Evolutionary conservation across 2,797 vertebrate genomes (phyloP).

Genomic region (Danio choprae): DNA sequence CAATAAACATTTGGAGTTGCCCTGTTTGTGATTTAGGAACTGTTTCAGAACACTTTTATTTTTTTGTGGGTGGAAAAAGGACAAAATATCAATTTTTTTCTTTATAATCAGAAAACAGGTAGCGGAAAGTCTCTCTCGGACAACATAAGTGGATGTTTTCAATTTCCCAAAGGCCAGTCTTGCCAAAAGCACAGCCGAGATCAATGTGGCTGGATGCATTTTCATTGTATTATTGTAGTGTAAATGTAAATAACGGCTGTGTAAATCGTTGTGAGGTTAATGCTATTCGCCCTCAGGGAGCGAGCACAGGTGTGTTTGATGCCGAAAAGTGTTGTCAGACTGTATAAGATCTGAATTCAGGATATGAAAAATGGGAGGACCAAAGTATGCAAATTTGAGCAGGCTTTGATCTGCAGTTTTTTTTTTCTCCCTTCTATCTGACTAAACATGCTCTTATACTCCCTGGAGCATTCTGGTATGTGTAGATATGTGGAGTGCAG

Average conservation of each 20-base stretch:
- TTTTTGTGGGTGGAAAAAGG: too few species aligned
- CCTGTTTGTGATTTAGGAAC: slow-evolving; percentile 30
- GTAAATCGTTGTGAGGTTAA: slow-evolving; percentile 21
- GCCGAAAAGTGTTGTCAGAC: background rate
- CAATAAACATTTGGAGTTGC: slow-evolving; percentile 12
- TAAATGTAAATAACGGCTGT: slow-evolving; percentile 40
- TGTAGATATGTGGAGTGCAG: background rate
- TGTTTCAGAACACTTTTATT: slow-evolving; percentile 6
- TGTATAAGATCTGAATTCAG: background rate
- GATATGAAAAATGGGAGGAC: background rate
- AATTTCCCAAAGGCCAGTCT: slow-evolving; percentile 33
- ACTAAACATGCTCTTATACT: background rate
- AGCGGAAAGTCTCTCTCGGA: slow-evolving; percentile 8
- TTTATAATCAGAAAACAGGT: slow-evolving; percentile 5
- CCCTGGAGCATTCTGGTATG: slow-evolving; percentile 8
- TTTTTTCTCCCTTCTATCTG: slow-evolving; percentile 1
- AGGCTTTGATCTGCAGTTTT: background rate
- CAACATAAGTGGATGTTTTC: slow-evolving; percentile 31
- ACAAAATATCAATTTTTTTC: background rate
- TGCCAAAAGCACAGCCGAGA: background rate
- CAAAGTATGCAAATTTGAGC: background rate
- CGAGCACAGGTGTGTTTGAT: background rate
- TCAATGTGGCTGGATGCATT: slow-evolving; percentile 22
- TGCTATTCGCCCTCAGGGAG: background rate
- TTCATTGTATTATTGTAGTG: slow-evolving; percentile 29